Evolutionary conservation across 2,888 invertebrate species (phyloP).

Genomic region (Acleris laterana): DNA sequence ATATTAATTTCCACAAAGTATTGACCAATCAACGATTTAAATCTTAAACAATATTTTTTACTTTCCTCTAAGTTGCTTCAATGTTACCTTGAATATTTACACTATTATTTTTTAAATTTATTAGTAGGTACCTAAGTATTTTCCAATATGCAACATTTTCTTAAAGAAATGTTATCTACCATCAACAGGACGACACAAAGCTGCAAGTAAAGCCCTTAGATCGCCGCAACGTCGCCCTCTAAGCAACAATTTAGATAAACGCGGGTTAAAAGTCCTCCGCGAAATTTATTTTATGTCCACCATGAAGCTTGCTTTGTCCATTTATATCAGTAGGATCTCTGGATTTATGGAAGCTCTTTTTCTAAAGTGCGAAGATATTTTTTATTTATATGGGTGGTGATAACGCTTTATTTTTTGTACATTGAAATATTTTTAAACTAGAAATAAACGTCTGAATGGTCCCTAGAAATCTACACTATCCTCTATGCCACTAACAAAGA

Average conservation of each 20-base stretch:
- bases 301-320: constrained; percentile 20
- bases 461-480: too few species aligned
- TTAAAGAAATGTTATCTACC: constrained; percentile 9
- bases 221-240: constrained; percentile 11
- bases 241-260: constrained; percentile 34
- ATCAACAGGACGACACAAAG: constrained; percentile 7
- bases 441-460: too few species aligned
- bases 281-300: constrained; percentile 33
- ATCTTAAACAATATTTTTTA: too few species aligned
- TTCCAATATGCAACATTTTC: constrained; percentile 1
- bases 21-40: too few species aligned
- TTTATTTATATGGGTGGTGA: not conserved
- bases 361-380: not conserved
- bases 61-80: too few species aligned
- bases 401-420: not conserved
- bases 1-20: too few species aligned
- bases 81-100: too few species aligned
- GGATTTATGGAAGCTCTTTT: constrained; percentile 11
- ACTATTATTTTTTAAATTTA: too few species aligned
- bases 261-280: constrained; percentile 19
- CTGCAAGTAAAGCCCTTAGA: constrained; percentile 6
- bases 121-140: too few species aligned
- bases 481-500: too few species aligned
- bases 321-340: constrained; percentile 17
- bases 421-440: too few species aligned